Conservation (phyloP, 2,797 vertebrate genomes). For the Anolis apletophallus region DNA sequence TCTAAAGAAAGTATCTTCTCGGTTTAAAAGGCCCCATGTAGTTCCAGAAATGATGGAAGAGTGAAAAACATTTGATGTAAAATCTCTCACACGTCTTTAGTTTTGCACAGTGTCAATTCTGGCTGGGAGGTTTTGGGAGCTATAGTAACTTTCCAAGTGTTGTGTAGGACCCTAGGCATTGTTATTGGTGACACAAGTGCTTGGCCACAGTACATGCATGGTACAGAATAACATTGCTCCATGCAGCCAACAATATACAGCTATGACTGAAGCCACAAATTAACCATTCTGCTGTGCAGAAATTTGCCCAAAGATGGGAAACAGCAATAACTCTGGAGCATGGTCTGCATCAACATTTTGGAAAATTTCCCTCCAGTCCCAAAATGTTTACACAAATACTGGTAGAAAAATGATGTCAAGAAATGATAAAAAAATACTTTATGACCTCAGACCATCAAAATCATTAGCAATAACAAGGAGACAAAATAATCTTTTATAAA, state of each 20-base stretch:
- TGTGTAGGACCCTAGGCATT: neutral
- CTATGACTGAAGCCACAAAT: neutral
- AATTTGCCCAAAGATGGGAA: conserved; percentile 20
- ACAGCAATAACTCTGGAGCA: neutral
- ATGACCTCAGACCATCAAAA: conserved; percentile 3
- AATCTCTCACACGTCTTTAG: neutral
- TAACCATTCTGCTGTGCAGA: neutral
- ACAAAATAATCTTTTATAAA: conserved; percentile 7
- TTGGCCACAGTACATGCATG: neutral
- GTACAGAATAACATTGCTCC: neutral
- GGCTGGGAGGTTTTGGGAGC: no score
- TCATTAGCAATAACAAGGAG: neutral
- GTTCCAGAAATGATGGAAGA: no score
- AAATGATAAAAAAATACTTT: neutral
- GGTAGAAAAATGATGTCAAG: neutral
- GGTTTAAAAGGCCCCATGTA: no score
- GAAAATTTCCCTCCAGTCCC: neutral
- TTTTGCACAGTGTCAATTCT: no score
- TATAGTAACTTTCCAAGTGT: no score
- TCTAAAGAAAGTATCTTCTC: no score
- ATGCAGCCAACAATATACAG: neutral
- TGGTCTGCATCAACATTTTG: neutral
- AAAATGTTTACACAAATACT: neutral
- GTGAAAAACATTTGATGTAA: neutral
- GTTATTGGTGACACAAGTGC: neutral